phyloP scores from a whole-genome alignment of 2,888 invertebrate genomes.

The Scaeva pyrastri region DNA sequence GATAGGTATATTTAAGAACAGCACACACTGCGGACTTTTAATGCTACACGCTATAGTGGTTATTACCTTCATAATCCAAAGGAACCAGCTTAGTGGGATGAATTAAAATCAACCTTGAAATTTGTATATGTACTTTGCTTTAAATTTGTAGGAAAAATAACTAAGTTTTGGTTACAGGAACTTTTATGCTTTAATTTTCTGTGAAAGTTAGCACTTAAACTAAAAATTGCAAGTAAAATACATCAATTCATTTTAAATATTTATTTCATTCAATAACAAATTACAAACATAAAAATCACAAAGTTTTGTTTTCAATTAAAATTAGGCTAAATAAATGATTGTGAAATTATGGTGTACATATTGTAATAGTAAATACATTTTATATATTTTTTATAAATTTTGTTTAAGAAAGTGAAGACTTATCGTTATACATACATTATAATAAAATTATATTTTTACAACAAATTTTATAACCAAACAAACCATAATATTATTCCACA shows the following conservation, averaged over 20 bases:
- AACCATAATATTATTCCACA: constrained; percentile 47
- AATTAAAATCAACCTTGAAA: no score
- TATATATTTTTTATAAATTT: constrained; percentile 2
- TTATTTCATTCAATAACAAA: constrained; percentile 69
- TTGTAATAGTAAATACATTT: constrained; percentile 14
- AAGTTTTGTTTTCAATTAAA: constrained; percentile 43
- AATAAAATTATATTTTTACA: neutral
- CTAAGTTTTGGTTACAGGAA: no score
- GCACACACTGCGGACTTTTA: no score
- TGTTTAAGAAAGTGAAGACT: neutral
- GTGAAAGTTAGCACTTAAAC: no score
- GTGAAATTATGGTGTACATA: constrained; percentile 23
- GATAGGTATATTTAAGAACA: no score
- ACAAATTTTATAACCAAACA: constrained; percentile 16
- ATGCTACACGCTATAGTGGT: no score
- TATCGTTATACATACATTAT: neutral
- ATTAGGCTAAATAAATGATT: constrained; percentile 51
- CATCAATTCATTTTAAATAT: constrained; percentile 48
- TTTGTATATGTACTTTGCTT: no score
- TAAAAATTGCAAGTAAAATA: neutral
- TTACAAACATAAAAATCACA: constrained; percentile 69
- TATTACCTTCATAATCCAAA: no score
- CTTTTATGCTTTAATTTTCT: no score
- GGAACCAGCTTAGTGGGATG: no score
- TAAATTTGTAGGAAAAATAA: no score